Evolutionary conservation across 2,888 invertebrate genomes (phyloP), one percentile per base, ranked within the genome.

Genomic region (Harpagoxenus sublaevis): DNA sequence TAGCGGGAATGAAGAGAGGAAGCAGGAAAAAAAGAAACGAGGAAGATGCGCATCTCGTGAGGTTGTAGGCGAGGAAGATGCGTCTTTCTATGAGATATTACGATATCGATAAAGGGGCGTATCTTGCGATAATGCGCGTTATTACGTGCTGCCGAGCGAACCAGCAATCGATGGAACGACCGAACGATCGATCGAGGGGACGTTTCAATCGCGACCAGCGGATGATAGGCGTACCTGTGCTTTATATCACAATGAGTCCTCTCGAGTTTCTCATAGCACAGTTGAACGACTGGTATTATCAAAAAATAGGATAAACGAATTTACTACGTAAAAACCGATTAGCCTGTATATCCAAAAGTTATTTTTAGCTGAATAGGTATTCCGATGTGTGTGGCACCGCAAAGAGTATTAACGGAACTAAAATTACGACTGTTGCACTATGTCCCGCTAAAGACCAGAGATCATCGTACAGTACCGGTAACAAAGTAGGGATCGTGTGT

Each of bases 111-210:
- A 84, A 88, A 91, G 87, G 71, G 86, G 86, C 88, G 91, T 82
- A 89, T 90, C 89, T 89, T 68, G 88, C 89, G 88, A 90, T 92
- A 92, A 92, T 92, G 86, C 87, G 89, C 90, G 91, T 92, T 92
- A 92, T 92, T 92, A 92, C 88, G 84, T 87, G 90, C 88, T 88
- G 89, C 87, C 86, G 91, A 87, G 78, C 90, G 87, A 90, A 89
- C 89, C 84, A 86, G 71, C 88, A 86, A 84, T 84, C 87, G 87
- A 87, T 39, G 23, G 48, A 71, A 66, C 45, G 48, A 60, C 23
- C 79, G 48, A 88, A 87, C 90, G 85, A 87, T 66, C 89, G 88
- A 83, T 89, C 92, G 86, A 89, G 86, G 87, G 90, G 89, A 92
- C 91, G 92, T 92, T 92, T 92, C 92, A 92, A 92, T 92, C 88